These are phyloP conservation scores for Dipodomys stephensi DNA, from an alignment of 2,113 vertebrate species.

Conservation along the genomic window DNA sequence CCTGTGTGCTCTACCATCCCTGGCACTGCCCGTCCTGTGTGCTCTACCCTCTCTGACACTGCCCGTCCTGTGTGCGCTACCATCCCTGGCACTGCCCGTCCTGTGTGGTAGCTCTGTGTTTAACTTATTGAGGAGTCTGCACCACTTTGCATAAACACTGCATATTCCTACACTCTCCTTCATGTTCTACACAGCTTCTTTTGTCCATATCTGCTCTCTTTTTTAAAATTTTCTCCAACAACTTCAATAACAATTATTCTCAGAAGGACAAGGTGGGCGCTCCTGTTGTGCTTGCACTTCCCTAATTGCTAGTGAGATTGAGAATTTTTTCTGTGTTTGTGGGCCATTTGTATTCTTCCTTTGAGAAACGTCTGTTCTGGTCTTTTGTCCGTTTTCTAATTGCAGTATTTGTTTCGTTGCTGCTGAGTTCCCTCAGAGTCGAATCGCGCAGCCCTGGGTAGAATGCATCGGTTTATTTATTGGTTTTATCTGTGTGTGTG, in stretches of 20 bases:
- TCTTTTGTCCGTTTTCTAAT: background rate
- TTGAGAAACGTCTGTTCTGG: background rate
- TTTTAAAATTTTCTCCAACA: background rate
- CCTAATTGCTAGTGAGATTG: background rate
- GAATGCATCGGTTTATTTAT: background rate
- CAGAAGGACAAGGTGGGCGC: background rate
- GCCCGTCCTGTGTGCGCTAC: too few species aligned
- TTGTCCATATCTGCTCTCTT: background rate
- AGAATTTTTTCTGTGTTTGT: background rate
- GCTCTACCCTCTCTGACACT: too few species aligned
- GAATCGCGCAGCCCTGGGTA: background rate
- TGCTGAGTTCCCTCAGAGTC: background rate
- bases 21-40: too few species aligned
- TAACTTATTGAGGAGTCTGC: background rate
- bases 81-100: too few species aligned
- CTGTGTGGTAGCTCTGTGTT: background rate
- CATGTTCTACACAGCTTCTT: background rate
- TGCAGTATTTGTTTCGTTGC: background rate
- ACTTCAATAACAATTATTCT: background rate
- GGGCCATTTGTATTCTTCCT: background rate
- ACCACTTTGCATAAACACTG: background rate
- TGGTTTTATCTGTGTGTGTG: background rate
- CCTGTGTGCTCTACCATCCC: too few species aligned
- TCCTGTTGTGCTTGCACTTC: background rate
- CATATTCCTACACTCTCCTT: background rate